These are phyloP conservation scores for Craseonycteris thonglongyai DNA, from an alignment of 2,113 vertebrate species.

Conservation along the genomic window DNA sequence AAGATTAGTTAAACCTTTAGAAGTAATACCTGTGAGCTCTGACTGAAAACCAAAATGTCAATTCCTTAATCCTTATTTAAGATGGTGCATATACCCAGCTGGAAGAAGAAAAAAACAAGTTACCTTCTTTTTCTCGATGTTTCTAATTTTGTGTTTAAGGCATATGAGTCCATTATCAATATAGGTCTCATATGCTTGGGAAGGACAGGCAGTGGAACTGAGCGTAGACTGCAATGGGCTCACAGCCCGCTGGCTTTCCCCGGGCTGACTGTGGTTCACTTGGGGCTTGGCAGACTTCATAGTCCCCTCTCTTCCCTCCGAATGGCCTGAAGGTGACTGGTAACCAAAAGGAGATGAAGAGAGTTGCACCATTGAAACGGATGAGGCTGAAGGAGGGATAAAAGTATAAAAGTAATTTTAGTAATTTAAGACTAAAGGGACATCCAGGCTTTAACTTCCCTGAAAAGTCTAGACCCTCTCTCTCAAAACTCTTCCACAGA, in stretches of 20 bases:
- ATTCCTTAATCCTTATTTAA: neutral
- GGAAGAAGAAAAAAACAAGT: neutral
- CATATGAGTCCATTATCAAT: constrained; percentile 96
- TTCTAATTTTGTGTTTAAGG: constrained; percentile 96
- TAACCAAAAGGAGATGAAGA: constrained; percentile 77
- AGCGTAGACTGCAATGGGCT: constrained; percentile 80
- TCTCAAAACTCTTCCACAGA: neutral
- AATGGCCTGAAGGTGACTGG: constrained; percentile 76
- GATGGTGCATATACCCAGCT: neutral
- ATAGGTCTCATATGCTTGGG: constrained; percentile 92
- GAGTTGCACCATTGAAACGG: constrained; percentile 90
- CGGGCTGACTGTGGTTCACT: constrained; percentile 67
- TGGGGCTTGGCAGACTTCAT: constrained; percentile 78
- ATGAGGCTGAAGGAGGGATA: constrained; percentile 64
- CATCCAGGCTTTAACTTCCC: neutral
- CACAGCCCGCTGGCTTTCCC: constrained; percentile 71
- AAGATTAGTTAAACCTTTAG: neutral
- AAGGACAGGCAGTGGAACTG: constrained; percentile 77
- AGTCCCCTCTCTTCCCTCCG: constrained; percentile 69
- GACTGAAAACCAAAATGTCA: neutral
- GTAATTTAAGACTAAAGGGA: neutral
- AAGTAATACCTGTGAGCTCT: neutral
- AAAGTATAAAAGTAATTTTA: neutral
- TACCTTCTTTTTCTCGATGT: constrained; percentile 99
- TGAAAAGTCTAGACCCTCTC: neutral